Base-by-base conservation (phyloP, 1,140 invertebrate genomes). In the Tetraneura akinire region DNA sequence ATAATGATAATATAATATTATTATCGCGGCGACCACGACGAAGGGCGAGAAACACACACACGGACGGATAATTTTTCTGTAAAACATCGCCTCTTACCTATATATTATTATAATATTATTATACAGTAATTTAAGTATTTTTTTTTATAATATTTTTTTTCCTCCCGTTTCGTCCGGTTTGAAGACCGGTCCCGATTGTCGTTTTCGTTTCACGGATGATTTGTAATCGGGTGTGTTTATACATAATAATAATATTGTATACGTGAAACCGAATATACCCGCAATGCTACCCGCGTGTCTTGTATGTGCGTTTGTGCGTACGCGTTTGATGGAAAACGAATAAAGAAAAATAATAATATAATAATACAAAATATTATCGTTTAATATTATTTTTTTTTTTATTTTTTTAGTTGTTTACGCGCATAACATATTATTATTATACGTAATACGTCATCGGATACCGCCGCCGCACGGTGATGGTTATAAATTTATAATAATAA, bases 141-240 rank as follows among this genome's bases (percentile, higher is more conserved):
- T 70, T 70, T 32, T 29, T 53, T 53, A n/a, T 53, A 4, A 6
- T 10, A 6, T 47, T 47, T 10, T 47, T 37, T 37, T 8, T 4
- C 8, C 32, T 37, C 8, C 32, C 8, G 13, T 71, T 51, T 71
- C 45, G 68, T 71, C 26, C 68, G 21, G 68, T 78, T 78, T 78
- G 74, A 78, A 62, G 74, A 78, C 74, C 74, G 74, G 74, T 78
- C 74, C 32, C 55, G 74, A 57, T 60, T 78, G 74, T 78, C 74
- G 51, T 78, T 62, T 78, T 78, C 55, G 74, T 78, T 78, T 78
- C 53, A 78, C 74, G 74, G 74, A 78, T 78, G 74, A 78, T 78
- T 60, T 57, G 74, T 78, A 78, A 78, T 78, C 74, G 74, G 21
- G 4, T 21, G 47, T 71, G 68, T 71, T 37, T 37, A n/a, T n/a